Conservation (phyloP, 2,888 invertebrate genomes). For the Scaeva pyrastri region DNA sequence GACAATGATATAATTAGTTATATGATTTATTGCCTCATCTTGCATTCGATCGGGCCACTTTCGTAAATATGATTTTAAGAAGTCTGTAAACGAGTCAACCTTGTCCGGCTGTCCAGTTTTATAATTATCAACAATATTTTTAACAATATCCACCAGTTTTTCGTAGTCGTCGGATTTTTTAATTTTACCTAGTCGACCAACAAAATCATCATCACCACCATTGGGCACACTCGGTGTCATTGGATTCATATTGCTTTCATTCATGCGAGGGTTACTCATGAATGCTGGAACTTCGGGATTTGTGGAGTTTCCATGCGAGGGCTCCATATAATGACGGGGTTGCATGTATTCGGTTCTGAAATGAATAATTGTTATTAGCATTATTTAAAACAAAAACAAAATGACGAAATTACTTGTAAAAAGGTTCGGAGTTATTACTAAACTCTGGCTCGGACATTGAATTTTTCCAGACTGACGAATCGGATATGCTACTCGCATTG, state of each 20-base stretch:
- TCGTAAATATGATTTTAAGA: conserved; percentile 82
- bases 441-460: conserved; percentile 84
- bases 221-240: conserved; percentile 79
- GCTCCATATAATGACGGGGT: conserved; percentile 82
- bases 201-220: conserved; percentile 78
- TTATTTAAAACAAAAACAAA: not conserved
- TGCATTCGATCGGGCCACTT: conserved; percentile 83
- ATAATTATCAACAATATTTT: conserved; percentile 83
- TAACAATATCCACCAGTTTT: conserved; percentile 83
- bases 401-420: conserved; percentile 80
- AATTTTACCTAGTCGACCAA: conserved; percentile 69
- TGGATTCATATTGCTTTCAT: conserved; percentile 82
- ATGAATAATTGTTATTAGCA: not conserved
- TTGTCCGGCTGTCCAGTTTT: conserved; percentile 81
- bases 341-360: conserved; percentile 83
- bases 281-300: conserved; percentile 82
- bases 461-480: conserved; percentile 83
- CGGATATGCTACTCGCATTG: conserved; percentile 82
- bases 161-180: conserved; percentile 82
- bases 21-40: conserved; percentile 83
- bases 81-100: conserved; percentile 82
- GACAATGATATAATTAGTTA: conserved; percentile 83
- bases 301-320: conserved; percentile 83
- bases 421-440: conserved; percentile 83
- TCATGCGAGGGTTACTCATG: conserved; percentile 81